These are phyloP conservation scores for Pocota personata DNA, from an alignment of 2,888 invertebrate species.

Conservation along the genomic window DNA sequence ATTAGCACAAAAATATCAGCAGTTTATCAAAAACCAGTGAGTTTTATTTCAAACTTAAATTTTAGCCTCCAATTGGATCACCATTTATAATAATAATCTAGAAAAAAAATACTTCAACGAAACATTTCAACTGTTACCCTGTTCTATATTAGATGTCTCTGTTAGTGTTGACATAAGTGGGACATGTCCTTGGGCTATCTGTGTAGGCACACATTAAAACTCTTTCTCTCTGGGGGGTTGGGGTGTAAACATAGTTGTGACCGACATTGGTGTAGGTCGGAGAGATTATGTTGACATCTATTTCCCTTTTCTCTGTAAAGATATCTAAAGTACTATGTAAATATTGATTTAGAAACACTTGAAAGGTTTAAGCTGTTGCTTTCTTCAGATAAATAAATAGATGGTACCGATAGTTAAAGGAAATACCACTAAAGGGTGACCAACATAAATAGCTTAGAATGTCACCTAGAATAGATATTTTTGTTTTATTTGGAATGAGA, in stretches of 20 bases:
- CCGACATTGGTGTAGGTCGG: slow-evolving; percentile 18
- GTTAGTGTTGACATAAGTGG: neutral
- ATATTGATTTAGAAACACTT: slow-evolving; percentile 47
- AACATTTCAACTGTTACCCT: slow-evolving; percentile 27
- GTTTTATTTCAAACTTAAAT: no score
- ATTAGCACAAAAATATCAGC: no score
- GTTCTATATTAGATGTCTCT: slow-evolving; percentile 6
- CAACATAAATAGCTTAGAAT: neutral
- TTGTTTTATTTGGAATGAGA: neutral
- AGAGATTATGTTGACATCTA: slow-evolving; percentile 32
- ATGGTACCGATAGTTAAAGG: neutral
- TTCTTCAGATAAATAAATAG: neutral
- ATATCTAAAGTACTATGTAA: neutral
- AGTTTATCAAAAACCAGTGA: no score
- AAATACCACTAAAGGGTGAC: neutral
- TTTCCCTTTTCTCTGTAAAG: neutral
- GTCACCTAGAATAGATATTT: neutral
- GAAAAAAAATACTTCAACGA: neutral
- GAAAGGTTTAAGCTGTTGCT: slow-evolving; percentile 24
- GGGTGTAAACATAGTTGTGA: neutral
- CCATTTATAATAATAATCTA: no score
- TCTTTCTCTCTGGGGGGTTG: neutral
- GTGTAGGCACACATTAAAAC: neutral
- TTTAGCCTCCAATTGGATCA: no score
- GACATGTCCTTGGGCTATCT: slow-evolving; percentile 23